These are phyloP conservation scores for Dermolepida albohirtum DNA, from an alignment of 2,888 invertebrate genomes.

Conservation along the genomic window DNA sequence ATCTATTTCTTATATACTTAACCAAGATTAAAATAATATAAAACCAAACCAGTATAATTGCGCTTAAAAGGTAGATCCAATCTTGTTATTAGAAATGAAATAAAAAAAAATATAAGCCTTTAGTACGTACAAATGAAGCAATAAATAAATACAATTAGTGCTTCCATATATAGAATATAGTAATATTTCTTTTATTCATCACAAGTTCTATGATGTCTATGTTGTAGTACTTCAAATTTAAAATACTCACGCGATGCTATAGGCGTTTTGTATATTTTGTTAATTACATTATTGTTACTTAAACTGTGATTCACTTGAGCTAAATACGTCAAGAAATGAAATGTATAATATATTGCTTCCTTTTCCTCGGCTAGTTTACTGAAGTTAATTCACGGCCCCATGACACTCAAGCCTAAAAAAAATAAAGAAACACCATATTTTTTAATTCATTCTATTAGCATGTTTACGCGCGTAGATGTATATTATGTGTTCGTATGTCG, in stretches of 20 bases:
- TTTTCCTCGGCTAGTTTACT: slow-evolving; percentile 28
- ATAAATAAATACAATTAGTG: neutral
- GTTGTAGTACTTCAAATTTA: slow-evolving; percentile 1
- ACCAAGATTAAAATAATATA: no score
- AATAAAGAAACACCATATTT: slow-evolving; percentile 36
- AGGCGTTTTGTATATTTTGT: slow-evolving; percentile 35
- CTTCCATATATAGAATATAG: neutral
- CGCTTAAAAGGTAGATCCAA: no score
- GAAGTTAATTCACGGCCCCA: slow-evolving; percentile 27
- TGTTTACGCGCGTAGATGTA: slow-evolving; percentile 19
- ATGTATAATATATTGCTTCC: slow-evolving; percentile 37
- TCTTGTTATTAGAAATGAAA: no score
- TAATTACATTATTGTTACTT: slow-evolving; percentile 36
- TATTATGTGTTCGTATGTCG: slow-evolving; percentile 10
- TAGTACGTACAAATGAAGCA: no score
- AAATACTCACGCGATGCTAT: slow-evolving; percentile 16
- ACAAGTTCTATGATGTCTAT: neutral
- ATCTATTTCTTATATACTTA: no score
- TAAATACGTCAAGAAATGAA: slow-evolving; percentile 38
- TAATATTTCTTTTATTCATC: slow-evolving; percentile 1
- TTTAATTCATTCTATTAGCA: slow-evolving; percentile 33
- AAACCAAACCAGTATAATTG: no score
- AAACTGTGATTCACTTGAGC: slow-evolving; percentile 37
- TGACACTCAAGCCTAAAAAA: slow-evolving; percentile 21
- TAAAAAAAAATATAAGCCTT: no score